Evolutionary conservation across 2,113 vertebrate genomes (phyloP).

Genomic region (Motacilla tschutschensis): DNA sequence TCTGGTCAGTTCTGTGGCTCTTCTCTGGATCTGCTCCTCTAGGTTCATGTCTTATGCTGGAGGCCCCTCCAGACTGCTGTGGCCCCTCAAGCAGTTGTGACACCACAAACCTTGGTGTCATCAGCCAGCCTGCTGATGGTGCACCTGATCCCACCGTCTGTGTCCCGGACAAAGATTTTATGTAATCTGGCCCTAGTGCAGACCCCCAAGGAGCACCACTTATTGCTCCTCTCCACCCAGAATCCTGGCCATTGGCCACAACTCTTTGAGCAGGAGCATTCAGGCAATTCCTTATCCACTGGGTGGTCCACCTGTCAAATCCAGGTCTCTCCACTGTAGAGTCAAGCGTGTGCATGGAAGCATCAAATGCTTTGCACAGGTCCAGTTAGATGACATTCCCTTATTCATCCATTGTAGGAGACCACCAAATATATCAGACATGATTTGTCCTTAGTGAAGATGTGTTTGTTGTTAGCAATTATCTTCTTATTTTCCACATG

Average conservation of each 20-base stretch:
- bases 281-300: not conserved
- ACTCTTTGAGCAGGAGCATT: not conserved
- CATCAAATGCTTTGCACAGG: not conserved
- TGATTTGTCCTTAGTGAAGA: not conserved
- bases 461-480: not conserved
- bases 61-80: accelerated
- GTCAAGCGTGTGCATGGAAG: not conserved
- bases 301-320: not conserved
- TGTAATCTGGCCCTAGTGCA: accelerated
- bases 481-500: not conserved
- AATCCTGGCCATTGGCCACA: not conserved
- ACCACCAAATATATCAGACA: not conserved
- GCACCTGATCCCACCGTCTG: not conserved
- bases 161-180: not conserved
- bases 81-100: not conserved
- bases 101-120: not conserved
- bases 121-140: not conserved
- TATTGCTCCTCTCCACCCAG: not conserved
- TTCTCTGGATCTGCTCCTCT: not conserved
- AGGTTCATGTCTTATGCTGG: not conserved
- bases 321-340: not conserved
- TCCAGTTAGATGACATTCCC: not conserved
- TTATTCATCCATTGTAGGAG: accelerated
- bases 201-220: not conserved
- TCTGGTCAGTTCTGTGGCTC: not conserved